Percentiles rank a stretch among this genome's conserved stretches.
These are phyloP conservation scores for Hyperoplus lanceolatus DNA, from an alignment of 2,797 vertebrate species.

Conservation along the genomic window DNA sequence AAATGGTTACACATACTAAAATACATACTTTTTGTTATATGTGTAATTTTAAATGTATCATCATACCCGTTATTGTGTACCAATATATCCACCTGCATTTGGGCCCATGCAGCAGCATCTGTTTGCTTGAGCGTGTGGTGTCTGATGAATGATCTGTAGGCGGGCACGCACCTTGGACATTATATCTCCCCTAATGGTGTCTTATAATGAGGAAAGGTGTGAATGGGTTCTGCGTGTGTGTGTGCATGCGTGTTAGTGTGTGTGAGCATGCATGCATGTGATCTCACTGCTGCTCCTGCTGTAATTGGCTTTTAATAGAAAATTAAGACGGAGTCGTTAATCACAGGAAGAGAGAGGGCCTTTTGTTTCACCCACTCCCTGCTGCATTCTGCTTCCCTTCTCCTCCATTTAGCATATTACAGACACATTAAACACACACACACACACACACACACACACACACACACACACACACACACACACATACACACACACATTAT, in stretches of 20 bases:
- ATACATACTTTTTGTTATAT: not conserved
- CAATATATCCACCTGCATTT: conserved; percentile 17
- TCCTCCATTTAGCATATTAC: conserved; percentile 80
- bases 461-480: conserved; percentile 7
- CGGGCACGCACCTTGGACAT: conserved; percentile 69
- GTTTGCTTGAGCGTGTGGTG: conserved; percentile 33
- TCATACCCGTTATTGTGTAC: conserved; percentile 5
- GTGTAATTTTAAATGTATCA: not conserved
- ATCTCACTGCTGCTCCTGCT: conserved; percentile 72
- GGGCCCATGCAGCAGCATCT: conserved; percentile 43
- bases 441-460: conserved; percentile 27
- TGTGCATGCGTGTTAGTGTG: conserved; percentile 22
- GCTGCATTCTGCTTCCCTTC: conserved; percentile 81
- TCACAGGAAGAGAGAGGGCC: conserved; percentile 79
- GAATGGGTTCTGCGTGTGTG: conserved; percentile 24
- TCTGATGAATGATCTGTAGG: conserved; percentile 75
- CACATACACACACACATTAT: not conserved
- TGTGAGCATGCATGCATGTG: conserved; percentile 32
- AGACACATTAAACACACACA: conserved; percentile 73
- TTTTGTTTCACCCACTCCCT: conserved; percentile 75
- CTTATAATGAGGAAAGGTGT: conserved; percentile 67
- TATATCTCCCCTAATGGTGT: conserved; percentile 75
- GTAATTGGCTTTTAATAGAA: conserved; percentile 90
- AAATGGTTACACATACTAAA: not conserved
- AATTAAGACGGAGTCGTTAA: conserved; percentile 87